Conservation (phyloP, 2,888 invertebrate species). For the Drosophila falleni region DNA sequence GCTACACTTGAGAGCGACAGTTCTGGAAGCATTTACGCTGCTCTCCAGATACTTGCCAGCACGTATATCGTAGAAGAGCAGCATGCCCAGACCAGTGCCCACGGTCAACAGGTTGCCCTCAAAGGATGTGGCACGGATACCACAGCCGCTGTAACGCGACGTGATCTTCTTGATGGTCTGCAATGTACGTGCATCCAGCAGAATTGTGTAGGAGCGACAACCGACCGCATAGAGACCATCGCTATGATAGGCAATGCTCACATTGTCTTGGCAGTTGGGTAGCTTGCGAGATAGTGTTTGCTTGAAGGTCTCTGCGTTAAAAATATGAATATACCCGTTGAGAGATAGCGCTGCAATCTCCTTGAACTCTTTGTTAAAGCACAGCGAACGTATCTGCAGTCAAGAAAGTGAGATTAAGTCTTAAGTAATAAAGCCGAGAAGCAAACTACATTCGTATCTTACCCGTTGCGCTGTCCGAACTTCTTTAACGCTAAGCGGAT, state of each 20-base stretch:
- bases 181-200: conserved; percentile 95
- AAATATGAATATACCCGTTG: conserved; percentile 97
- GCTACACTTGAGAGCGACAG: conserved; percentile 94
- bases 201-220: conserved; percentile 95
- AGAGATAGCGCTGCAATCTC: conserved; percentile 96
- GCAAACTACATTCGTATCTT: conserved; percentile 31
- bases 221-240: conserved; percentile 97
- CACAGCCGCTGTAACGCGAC: conserved; percentile 95
- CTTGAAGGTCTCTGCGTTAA: conserved; percentile 95
- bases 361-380: conserved; percentile 93
- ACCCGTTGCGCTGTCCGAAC: conserved; percentile 91
- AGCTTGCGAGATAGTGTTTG: conserved; percentile 95
- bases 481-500: conserved; percentile 90
- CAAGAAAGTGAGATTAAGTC: neutral
- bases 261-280: conserved; percentile 96
- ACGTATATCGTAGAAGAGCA: conserved; percentile 97
- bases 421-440: neutral
- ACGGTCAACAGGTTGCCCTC: conserved; percentile 95
- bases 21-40: conserved; percentile 94
- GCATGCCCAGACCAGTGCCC: conserved; percentile 95
- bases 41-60: conserved; percentile 96
- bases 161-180: conserved; percentile 93
- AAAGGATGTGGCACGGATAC: conserved; percentile 96
- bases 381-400: conserved; percentile 91
- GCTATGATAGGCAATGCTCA: conserved; percentile 94